Base-by-base conservation (phyloP, 1,140 invertebrate genomes). In the Drosophila nannoptera region DNA sequence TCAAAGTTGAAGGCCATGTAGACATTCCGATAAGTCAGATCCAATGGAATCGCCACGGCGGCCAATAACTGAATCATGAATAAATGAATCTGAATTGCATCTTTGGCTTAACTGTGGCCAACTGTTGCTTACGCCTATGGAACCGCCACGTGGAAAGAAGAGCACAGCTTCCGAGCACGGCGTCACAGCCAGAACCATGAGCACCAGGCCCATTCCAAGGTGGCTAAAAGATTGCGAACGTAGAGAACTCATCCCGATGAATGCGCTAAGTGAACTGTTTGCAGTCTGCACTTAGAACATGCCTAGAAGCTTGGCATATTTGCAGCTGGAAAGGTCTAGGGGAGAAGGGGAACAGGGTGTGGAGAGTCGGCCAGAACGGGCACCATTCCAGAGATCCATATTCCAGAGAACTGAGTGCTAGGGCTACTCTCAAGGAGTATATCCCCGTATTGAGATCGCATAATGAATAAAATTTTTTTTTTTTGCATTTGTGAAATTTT, bases 1-100 rank as follows among this genome's bases (percentile, higher is more conserved):
- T 95, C 94, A 81, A 95, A 94, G 82, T 95, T 94, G 71, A 94
- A 94, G 0, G 94, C 94, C 42, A 94, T 89, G 64, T 94, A 94
- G 7, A 94, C 92, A 73, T 93, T 93, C 73, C 92, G 93, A 72
- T 92, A 45, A 4, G 55, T 35, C 32, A 59, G 55, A 35, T 94
- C 93, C 33, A 95, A 77, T 0, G 94, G 94, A 36, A 95, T 90
- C 0, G 94, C 93, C 35, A 95, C 90, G 0, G 94, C 94, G 7
- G 94, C 72, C 80, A 94, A 93, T 8, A 80, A 69, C 87, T 89
- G 45, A 43, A 43, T 43, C n/a, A 43, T 7, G 6, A 43, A 58
- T 58, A 12, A 52, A 8, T 11, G 58, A 36, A 42, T 42, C 38
- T 40, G 4, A 11, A 40, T 7, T 14, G 7, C 7, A n/a, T n/a